Conservation (phyloP, 2,797 vertebrate genomes). For the Rhincodon typus region DNA sequence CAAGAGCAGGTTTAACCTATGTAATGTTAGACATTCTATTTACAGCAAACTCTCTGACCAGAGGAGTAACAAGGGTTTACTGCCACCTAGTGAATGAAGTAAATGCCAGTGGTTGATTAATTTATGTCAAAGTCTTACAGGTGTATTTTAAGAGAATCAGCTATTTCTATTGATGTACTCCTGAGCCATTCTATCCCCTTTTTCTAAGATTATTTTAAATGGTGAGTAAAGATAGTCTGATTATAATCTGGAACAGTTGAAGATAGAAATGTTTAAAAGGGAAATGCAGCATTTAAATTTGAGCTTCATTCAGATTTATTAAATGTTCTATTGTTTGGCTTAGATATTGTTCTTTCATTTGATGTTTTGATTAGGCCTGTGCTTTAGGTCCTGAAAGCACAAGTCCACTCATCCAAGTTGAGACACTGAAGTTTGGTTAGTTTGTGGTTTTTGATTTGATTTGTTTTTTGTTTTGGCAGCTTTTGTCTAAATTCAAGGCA, state of each 20-base stretch:
- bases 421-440: not conserved
- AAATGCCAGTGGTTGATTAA: not conserved
- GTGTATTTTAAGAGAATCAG: not conserved
- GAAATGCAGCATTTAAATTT: not conserved
- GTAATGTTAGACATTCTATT: not conserved
- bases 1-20: not conserved
- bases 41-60: not conserved
- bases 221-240: not conserved
- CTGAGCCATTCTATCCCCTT: not conserved
- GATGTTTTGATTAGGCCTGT: not conserved
- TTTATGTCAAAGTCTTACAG: not conserved
- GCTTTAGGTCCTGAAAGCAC: not conserved
- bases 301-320: not conserved
- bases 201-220: not conserved
- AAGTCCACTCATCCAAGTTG: not conserved
- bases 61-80: not conserved
- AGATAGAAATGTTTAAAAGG: not conserved
- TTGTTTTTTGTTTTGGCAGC: not conserved
- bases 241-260: not conserved
- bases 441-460: not conserved
- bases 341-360: not conserved
- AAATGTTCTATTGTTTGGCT: not conserved
- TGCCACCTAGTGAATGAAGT: conserved; percentile 16
- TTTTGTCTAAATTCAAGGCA: not conserved
- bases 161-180: not conserved